Conservation (phyloP, 2,888 invertebrate species). For the Cryptophagus acutangulus region DNA sequence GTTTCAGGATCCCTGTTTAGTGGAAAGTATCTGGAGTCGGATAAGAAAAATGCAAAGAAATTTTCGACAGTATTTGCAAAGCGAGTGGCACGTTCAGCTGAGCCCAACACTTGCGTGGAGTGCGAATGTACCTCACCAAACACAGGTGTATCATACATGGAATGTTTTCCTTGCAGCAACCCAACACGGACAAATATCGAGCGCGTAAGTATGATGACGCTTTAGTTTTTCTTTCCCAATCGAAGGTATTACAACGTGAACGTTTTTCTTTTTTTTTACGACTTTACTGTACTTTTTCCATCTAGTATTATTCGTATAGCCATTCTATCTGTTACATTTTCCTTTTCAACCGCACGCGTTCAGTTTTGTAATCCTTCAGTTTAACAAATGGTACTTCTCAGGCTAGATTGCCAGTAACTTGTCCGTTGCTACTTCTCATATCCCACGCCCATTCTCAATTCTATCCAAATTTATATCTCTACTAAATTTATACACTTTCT, state of each 20-base stretch:
- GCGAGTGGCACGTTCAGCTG: conserved; percentile 59
- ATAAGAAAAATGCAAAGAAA: conserved; percentile 56
- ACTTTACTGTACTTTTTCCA: conserved; percentile 8
- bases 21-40: conserved; percentile 55
- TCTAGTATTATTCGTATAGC: neutral
- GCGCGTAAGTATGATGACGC: conserved; percentile 45
- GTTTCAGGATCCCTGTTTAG: conserved; percentile 58
- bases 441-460: conserved; percentile 40
- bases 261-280: conserved; percentile 8
- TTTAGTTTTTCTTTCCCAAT: conserved; percentile 9
- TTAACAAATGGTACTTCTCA: conserved; percentile 41
- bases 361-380: conserved; percentile 40
- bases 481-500: conserved; percentile 38
- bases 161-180: conserved; percentile 56
- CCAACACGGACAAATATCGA: conserved; percentile 40
- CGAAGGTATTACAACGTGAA: conserved; percentile 8
- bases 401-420: conserved; percentile 38
- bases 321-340: conserved; percentile 22
- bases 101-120: conserved; percentile 56
- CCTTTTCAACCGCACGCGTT: conserved; percentile 35
- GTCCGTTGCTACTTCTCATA: conserved; percentile 37
- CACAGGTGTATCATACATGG: conserved; percentile 61
- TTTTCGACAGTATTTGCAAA: conserved; percentile 64
- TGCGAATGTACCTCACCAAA: conserved; percentile 68
- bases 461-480: conserved; percentile 37